phyloP scores from a whole-genome alignment of 2,797 vertebrate species.

The Zonotrichia albicollis region DNA sequence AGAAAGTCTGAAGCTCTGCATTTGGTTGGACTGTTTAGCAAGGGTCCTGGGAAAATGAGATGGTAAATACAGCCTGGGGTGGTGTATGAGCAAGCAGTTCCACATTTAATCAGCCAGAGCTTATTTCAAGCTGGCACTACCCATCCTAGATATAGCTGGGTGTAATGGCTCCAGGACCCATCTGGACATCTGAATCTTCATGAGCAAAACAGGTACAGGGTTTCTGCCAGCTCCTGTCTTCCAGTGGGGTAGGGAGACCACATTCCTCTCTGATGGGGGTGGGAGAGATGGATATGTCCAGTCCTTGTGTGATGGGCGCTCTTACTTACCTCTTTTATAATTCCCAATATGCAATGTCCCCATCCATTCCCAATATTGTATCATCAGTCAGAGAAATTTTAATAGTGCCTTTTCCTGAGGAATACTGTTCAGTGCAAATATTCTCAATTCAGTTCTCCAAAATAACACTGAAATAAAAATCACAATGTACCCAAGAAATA shows the following conservation, averaged over 20 bases:
- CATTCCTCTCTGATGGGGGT: not conserved
- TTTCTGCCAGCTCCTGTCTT: not conserved
- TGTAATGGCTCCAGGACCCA: not conserved
- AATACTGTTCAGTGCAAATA: not conserved
- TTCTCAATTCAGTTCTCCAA: not conserved
- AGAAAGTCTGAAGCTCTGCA: not conserved
- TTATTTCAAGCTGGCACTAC: not conserved
- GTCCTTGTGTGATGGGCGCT: not conserved
- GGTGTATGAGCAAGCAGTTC: not conserved
- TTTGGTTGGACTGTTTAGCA: not conserved
- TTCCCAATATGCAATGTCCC: not conserved
- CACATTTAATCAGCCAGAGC: not conserved
- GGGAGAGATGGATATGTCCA: not conserved
- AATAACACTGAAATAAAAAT: not conserved
- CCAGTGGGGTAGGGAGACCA: no score
- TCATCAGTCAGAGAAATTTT: not conserved
- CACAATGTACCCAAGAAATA: not conserved
- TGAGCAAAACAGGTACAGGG: not conserved
- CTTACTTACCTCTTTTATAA: not conserved
- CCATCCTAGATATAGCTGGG: not conserved
- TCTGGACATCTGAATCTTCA: not conserved
- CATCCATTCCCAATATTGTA: not conserved
- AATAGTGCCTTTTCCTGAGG: not conserved
- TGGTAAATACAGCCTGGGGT: not conserved
- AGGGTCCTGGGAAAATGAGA: not conserved